Base-by-base conservation (phyloP, 2,797 vertebrate species). In the Danio jaintianensis region DNA sequence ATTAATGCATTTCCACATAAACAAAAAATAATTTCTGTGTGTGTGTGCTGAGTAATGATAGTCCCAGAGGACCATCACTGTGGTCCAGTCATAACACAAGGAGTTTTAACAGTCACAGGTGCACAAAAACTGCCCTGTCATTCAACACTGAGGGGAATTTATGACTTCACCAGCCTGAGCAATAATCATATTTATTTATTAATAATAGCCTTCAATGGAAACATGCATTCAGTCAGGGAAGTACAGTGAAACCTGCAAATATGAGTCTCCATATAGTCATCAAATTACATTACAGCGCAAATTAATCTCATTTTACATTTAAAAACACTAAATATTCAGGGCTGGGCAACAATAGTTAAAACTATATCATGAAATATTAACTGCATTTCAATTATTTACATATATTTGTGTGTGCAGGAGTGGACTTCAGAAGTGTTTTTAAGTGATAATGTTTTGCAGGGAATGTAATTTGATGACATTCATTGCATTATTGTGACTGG, bases 31-130 rank as follows among this genome's bases (percentile, higher is more conserved):
- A 15, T 8, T 47, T 52, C 43, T 42, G 55, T 42, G 42, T 7
- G 56, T n/a, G 62, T 45, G 62, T 56, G 67, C 71, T 64, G 59
- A 75, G 73, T 75, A 64, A 75, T 53, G 1, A 1, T 4, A 40
- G 45, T 43, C 73, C 22, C 72, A 48, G 43, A 74, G 72, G 72
- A 62, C 56, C 12, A 7, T 0, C 7, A 18, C 45, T 56, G 5
- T 8, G n/a, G 18, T 71, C 52, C 69, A 75, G 73, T 75, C 73
- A 75, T 75, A 63, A 16, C 73, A 53, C 5, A 40, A 75, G n/a
- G n/a, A 75, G 12, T 16, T 7, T 7, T 5, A 38, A 64, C 36
- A 43, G 11, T 16, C 73, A 75, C 73, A 75, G 73, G 73, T 75
- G 73, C 73, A 75, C 45, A 7, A 75, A 75, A 75, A 52, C 45